These are phyloP conservation scores for Bufo gargarizans DNA, from an alignment of 2,113 vertebrate species.

Conservation along the genomic window DNA sequence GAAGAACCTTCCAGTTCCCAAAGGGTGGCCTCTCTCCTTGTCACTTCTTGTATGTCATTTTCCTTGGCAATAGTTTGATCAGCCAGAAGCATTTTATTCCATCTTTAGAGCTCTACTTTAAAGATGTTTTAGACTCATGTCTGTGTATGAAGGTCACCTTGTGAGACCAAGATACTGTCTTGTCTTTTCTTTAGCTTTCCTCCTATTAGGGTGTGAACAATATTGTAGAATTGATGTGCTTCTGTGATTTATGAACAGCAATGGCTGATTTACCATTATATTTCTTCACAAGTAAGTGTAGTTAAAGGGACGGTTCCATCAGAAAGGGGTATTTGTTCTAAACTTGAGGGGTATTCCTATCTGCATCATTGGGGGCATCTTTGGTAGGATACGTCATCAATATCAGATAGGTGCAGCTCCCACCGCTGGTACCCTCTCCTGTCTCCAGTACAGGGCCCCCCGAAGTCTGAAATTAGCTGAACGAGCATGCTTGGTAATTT, in stretches of 20 bases:
- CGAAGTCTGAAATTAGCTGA: too few species aligned
- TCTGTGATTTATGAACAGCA: not conserved
- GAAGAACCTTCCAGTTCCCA: conserved; percentile 42
- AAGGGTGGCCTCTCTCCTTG: conserved; percentile 57
- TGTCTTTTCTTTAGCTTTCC: not conserved
- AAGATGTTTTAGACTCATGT: conserved; percentile 33
- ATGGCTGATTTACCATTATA: too few species aligned
- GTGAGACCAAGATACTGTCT: not conserved
- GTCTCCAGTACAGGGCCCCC: too few species aligned
- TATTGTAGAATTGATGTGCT: not conserved
- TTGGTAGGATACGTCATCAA: too few species aligned
- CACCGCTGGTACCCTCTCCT: too few species aligned
- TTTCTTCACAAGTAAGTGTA: too few species aligned
- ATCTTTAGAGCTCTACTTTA: conserved; percentile 32
- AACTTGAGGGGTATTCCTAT: too few species aligned
- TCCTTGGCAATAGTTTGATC: conserved; percentile 53
- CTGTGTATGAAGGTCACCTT: conserved; percentile 30
- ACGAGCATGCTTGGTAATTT: too few species aligned
- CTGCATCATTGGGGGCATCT: too few species aligned
- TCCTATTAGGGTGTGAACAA: not conserved
- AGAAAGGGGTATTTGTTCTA: too few species aligned
- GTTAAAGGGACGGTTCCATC: too few species aligned
- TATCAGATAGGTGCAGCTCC: too few species aligned
- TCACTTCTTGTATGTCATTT: conserved; percentile 58
- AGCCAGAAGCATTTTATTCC: conserved; percentile 57